phyloP scores from a whole-genome alignment of 2,888 invertebrate species.

The Epistrophe eligans region DNA sequence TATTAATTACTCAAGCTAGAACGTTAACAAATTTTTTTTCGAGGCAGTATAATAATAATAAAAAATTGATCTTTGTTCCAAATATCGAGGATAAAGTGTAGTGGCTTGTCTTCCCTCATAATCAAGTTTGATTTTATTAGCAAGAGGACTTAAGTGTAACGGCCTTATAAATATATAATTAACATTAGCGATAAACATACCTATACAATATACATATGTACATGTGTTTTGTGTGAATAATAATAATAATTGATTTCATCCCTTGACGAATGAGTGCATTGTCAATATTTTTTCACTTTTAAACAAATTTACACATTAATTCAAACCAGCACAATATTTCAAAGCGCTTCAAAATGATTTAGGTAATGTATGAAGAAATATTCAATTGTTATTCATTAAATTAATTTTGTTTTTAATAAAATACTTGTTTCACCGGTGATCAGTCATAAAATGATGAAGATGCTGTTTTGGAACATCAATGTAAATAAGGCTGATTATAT shows the following conservation, averaged over 20 bases:
- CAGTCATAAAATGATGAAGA: neutral
- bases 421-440: neutral
- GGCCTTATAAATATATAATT: constrained; percentile 32
- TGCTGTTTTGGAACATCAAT: neutral
- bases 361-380: neutral
- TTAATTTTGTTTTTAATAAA: neutral
- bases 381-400: neutral
- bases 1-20: constrained; percentile 35
- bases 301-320: neutral
- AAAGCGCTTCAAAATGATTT: neutral
- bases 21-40: constrained; percentile 27
- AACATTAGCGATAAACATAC: constrained; percentile 7
- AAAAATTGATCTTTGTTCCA: constrained; percentile 27
- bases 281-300: constrained; percentile 1
- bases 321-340: neutral
- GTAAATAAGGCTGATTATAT: neutral
- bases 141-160: neutral
- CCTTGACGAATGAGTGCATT: constrained; percentile 35
- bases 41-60: constrained; percentile 8
- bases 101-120: neutral
- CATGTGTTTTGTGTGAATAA: neutral
- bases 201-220: too few species aligned
- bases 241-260: constrained; percentile 10
- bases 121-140: constrained; percentile 19
- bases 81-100: constrained; percentile 20